Evolutionary conservation across 2,797 vertebrate genomes (phyloP), one percentile per base, ranked within the genome.

Genomic region (Avahi laniger): DNA sequence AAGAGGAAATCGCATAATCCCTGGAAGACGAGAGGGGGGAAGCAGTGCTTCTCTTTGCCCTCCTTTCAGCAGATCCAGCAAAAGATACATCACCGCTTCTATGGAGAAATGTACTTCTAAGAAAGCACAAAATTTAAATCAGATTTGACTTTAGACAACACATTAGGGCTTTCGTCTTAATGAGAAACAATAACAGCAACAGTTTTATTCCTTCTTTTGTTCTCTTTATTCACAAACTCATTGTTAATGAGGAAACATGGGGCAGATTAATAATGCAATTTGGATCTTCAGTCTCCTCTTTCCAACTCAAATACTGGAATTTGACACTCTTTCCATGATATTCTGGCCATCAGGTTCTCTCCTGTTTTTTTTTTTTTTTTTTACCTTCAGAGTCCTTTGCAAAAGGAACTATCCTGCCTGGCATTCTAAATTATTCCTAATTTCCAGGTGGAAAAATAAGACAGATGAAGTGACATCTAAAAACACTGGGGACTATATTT

Each of bases 171-270:
- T 94, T 86, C 13, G 7, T 50, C 65, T 78, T n/a, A 48, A 61
- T 73, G 15, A 63, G 86, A 91, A 94, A 83, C 35, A 78, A 84
- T 10, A 76, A 41, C 0, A 67, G 65, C 57, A 83, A 33, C 43
- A 69, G 24, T 22, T 9, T 38, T 38, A 15, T n/a, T 59, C 10
- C 30, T 63, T n/a, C 30, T 38, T n/a, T 52, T 59, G 38, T 5
- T 1, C 24, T 80, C 61, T 92, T 94, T 97, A 97, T 94, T 93
- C 57, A 95, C 93, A 95, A 91, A 59, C 18, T 43, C 59, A 89
- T n/a, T 30, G 41, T 72, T 78, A 84, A 84, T 85, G 30, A 92
- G 72, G 81, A 97, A 81, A 95, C 9, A 91, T 63, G 78, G 12
- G 28, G 8, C 22, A 59, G 59, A 76, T 38, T 54, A 63, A 72